Evolutionary conservation across 2,888 invertebrate species (phyloP).

Genomic region (Pycnomerus fuliginosus): DNA sequence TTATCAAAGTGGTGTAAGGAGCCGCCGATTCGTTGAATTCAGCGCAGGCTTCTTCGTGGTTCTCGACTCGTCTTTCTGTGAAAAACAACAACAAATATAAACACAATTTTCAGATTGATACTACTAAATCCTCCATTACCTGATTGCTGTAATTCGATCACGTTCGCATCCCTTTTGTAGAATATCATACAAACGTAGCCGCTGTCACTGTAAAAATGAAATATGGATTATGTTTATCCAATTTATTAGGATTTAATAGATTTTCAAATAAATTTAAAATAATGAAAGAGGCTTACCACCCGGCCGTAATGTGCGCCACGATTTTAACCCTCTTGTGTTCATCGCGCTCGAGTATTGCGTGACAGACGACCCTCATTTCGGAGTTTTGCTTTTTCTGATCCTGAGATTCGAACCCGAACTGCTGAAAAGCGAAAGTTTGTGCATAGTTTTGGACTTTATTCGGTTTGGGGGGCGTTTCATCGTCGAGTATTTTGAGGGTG

Average conservation of each 20-base stretch:
- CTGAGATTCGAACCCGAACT: slow-evolving; percentile 44
- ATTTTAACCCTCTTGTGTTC: slow-evolving; percentile 65
- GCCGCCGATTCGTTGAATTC: slow-evolving; percentile 55
- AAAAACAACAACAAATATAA: slow-evolving; percentile 10
- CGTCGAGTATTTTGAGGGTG: slow-evolving; percentile 57
- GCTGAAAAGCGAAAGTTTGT: slow-evolving; percentile 27
- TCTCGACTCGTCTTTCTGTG: slow-evolving; percentile 53
- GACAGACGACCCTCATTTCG: slow-evolving; percentile 64
- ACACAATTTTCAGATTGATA: not conserved
- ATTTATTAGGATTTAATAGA: too few relatives aligned
- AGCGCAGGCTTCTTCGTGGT: slow-evolving; percentile 68
- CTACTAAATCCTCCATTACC: slow-evolving; percentile 43
- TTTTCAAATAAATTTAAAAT: too few relatives aligned
- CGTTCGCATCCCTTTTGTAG: slow-evolving; percentile 67
- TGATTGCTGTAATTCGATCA: slow-evolving; percentile 73
- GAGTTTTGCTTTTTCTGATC: slow-evolving; percentile 47
- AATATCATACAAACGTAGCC: slow-evolving; percentile 78
- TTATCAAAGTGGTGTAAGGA: slow-evolving; percentile 65
- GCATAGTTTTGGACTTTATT: slow-evolving; percentile 33
- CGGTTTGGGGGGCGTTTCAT: slow-evolving; percentile 33
- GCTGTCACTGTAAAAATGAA: slow-evolving; percentile 68
- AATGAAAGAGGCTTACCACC: slow-evolving; percentile 72
- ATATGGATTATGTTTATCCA: too few relatives aligned
- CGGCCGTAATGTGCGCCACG: slow-evolving; percentile 74
- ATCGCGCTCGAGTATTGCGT: slow-evolving; percentile 60